Percentiles rank a stretch among this genome's conserved stretches.
phyloP scores from a whole-genome alignment of 2,888 invertebrate genomes.

The Perithous albicinctus region DNA sequence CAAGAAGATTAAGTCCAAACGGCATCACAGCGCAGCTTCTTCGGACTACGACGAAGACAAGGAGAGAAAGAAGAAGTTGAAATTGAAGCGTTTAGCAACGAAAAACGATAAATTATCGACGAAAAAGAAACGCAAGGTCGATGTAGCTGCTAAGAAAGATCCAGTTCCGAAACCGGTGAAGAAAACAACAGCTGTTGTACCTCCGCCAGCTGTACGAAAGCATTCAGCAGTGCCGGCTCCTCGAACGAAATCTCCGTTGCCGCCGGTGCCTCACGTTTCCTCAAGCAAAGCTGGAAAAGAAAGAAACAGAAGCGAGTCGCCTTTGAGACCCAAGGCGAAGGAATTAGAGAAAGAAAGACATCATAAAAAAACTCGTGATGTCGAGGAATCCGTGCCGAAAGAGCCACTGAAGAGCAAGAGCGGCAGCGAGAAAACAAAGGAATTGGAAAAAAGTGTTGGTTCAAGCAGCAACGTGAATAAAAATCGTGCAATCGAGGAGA shows the following conservation, averaged over 20 bases:
- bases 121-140: conserved; percentile 82
- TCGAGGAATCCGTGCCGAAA: conserved; percentile 72
- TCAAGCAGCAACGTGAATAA: conserved; percentile 63
- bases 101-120: conserved; percentile 78
- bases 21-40: conserved; percentile 88
- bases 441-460: conserved; percentile 74
- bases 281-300: conserved; percentile 77
- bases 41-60: conserved; percentile 89
- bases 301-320: conserved; percentile 81
- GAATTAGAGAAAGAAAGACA: conserved; percentile 78
- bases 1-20: conserved; percentile 86
- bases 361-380: conserved; percentile 75
- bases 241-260: conserved; percentile 74
- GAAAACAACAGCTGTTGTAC: conserved; percentile 27
- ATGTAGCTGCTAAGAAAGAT: conserved; percentile 73
- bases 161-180: conserved; percentile 60
- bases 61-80: conserved; percentile 84
- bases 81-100: conserved; percentile 79
- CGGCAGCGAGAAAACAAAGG: conserved; percentile 76
- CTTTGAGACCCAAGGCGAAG: conserved; percentile 64
- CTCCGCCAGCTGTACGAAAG: conserved; percentile 69
- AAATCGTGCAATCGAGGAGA: conserved; percentile 75
- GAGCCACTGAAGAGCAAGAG: conserved; percentile 73
- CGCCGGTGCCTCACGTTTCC: conserved; percentile 70
- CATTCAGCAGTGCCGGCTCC: conserved; percentile 62